Base-by-base conservation (phyloP, 1,140 invertebrate species). In the Planococcus citri region DNA sequence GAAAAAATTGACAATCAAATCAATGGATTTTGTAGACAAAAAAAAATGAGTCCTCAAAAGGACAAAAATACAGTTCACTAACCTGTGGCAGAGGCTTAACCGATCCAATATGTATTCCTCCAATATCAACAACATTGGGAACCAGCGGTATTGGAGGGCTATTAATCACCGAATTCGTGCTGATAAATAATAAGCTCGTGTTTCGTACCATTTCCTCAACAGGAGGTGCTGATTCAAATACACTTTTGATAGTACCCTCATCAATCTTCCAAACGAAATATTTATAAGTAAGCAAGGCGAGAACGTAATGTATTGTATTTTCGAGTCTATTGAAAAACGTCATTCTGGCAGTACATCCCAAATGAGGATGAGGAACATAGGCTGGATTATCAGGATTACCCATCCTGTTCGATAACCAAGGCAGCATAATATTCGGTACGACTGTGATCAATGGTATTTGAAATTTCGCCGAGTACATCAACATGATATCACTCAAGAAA, bases 41-140 rank as follows among this genome's bases (percentile, higher is more conserved):
- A n/a, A n/a, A n/a, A n/a, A n/a, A n/a, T n/a, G n/a, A n/a, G n/a
- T n/a, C n/a, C n/a, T n/a, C n/a, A n/a, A n/a, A n/a, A n/a, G n/a
- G n/a, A n/a, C n/a, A n/a, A n/a, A n/a, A n/a, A n/a, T n/a, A n/a
- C n/a, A n/a, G n/a, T n/a, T n/a, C n/a, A 37, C 69, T 60, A 9
- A 71, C 70, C 24, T 33, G 27, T 0, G 68, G 68, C 37, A 67
- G 20, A 12, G 24, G 14, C 22, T 67, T 29, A 6, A 20, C n/a
- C 60, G 9, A 1, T n/a, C 25, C 38, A 14, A 70, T 20, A n/a
- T 70, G 21, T 71, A 85, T 76, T 1, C 86, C 87, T 37, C 84
- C 86, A 33, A 88, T 77, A 78, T 88, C 85, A 12, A 87, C 82
- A 1, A 87, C 78, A 71, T 81, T 82, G 0, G 86, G 83, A 0